Percentiles rank a stretch among this genome's conserved stretches.
Evolutionary conservation across 2,888 invertebrate species (phyloP).

Genomic region (Mantis religiosa): DNA sequence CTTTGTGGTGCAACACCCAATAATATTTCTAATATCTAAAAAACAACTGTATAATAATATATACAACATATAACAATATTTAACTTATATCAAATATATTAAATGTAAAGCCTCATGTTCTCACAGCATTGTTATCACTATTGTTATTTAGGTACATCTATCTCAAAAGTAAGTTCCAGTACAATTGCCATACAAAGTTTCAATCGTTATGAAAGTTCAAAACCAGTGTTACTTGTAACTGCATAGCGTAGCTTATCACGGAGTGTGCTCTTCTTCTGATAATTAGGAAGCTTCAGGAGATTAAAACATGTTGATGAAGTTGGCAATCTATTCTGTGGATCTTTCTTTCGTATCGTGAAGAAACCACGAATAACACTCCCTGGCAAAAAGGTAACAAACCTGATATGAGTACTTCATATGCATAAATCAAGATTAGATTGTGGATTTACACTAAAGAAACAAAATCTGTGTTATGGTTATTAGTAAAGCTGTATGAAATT

Average conservation of each 20-base stretch:
- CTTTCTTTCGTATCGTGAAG: slow-evolving; percentile 93
- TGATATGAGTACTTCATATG: too few species aligned
- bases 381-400: slow-evolving; percentile 38
- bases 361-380: slow-evolving; percentile 97
- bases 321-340: slow-evolving; percentile 91
- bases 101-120: not conserved
- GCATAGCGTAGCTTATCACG: slow-evolving; percentile 96
- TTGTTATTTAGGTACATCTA: not conserved
- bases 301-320: slow-evolving; percentile 99
- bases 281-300: slow-evolving; percentile 95
- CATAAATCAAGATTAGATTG: too few species aligned
- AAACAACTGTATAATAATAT: not conserved
- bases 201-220: slow-evolving; percentile 83
- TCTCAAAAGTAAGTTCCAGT: not conserved
- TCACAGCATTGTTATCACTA: not conserved
- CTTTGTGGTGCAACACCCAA: not conserved
- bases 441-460: too few species aligned
- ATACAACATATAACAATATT: not conserved
- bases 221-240: slow-evolving; percentile 95
- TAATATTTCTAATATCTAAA: not conserved
- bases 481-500: too few species aligned
- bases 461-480: too few species aligned
- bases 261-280: slow-evolving; percentile 91
- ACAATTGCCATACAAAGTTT: not conserved
- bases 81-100: not conserved